Evolutionary conservation across 2,888 invertebrate genomes (phyloP), one percentile per base, ranked within the genome.

Genomic region (Thereva unica): DNA sequence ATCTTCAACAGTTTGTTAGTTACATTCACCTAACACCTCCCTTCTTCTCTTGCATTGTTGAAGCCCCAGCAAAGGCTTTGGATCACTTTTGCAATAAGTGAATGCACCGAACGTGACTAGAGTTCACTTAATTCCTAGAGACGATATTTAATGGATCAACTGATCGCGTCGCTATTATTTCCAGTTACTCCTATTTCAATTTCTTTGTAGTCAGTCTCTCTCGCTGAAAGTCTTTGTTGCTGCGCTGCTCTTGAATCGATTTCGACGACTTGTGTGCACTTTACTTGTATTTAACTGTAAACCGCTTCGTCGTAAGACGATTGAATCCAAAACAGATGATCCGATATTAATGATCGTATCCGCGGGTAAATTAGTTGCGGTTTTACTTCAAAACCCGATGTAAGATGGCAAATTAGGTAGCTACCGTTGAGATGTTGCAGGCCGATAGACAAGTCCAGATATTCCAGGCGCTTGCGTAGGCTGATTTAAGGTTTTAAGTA

Each of bases 261-360:
- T 23, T 35, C 37, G 34, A 41, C 40, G n/a, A n/a, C n/a, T n/a
- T n/a, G 6, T 6, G 61, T 50, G 61, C 50, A 61, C 44, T 50
- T 61, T 57, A 49, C 49, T 41, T 61, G 50, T 50, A 37, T 61
- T 50, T 61, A 61, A 61, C 61, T 61, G 61, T 61, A 61, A 61
- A 61, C 49, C 37, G 49, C 23, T 49, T 49, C 49, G 49, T 12
- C 8, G 5, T 49, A 41, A 9, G 35, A 4, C 10, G 41, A 42
- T 45, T 37, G 9, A 12, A 49, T 5, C 50, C 50, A 61, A 61
- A 50, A 49, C 50, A 50, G 61, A 50, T 50, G 50, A 50, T 42
- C 61, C 34, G 61, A 49, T 61, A 23, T 61, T 50, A 61, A 61
- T 50, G 61, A 61, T 23, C 61, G 50, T 49, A 61, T 41, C 40